Percentiles rank a stretch among this genome's conserved stretches.
These are phyloP conservation scores for Ariopsis seemanni DNA, from an alignment of 2,113 vertebrate genomes.

Conservation along the genomic window DNA sequence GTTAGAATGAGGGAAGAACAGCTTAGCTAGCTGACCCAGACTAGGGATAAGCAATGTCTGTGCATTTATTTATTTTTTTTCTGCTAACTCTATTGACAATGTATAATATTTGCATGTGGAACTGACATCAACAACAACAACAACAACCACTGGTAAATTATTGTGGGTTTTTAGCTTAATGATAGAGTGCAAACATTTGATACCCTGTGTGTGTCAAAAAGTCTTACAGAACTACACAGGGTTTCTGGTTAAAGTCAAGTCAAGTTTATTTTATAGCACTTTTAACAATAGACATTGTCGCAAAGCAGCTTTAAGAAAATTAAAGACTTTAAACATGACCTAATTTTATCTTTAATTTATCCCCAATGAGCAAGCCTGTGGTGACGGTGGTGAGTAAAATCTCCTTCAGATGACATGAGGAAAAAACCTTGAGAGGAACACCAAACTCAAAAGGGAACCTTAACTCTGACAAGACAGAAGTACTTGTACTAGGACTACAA, in stretches of 20 bases:
- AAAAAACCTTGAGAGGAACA: too few species aligned
- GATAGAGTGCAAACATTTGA: background rate
- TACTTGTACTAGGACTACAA: too few species aligned
- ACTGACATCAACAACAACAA: background rate
- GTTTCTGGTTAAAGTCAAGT: background rate
- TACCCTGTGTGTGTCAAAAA: background rate
- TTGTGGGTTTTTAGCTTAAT: background rate
- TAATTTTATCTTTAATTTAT: too few species aligned
- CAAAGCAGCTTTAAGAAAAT: too few species aligned
- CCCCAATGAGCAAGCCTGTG: too few species aligned
- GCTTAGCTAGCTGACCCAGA: background rate
- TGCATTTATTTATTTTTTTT: background rate
- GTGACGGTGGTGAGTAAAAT: too few species aligned
- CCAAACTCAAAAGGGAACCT: too few species aligned
- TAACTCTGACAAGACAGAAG: too few species aligned
- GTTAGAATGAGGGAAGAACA: background rate
- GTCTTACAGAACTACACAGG: background rate
- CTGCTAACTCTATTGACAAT: background rate
- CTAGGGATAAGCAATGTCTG: background rate
- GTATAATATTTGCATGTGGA: background rate
- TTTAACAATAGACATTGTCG: too few species aligned
- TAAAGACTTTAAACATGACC: too few species aligned
- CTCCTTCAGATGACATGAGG: too few species aligned
- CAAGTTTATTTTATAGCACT: too few species aligned
- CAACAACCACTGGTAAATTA: background rate